Percentiles rank a stretch among this genome's conserved stretches.
Evolutionary conservation across 2,888 invertebrate species (phyloP).

Genomic region (Chironomus tentans): DNA sequence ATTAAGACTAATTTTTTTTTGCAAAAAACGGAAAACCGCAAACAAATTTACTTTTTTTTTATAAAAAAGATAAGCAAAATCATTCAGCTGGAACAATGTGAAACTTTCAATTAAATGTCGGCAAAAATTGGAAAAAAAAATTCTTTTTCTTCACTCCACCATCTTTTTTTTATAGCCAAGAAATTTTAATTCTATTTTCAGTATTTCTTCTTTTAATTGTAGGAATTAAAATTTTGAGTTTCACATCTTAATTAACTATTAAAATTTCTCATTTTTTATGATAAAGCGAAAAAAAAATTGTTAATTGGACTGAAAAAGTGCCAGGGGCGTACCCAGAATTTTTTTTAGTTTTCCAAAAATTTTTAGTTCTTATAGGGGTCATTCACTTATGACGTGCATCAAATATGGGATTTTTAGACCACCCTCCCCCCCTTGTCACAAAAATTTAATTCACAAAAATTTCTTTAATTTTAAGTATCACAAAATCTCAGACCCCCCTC

Average conservation of each 20-base stretch:
- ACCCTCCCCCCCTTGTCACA: too few relatives aligned
- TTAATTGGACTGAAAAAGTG: background rate
- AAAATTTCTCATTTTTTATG: background rate
- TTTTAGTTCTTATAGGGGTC: too few relatives aligned
- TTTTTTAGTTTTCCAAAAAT: too few relatives aligned
- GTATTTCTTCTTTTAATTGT: background rate
- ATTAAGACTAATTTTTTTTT: background rate
- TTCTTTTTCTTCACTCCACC: background rate
- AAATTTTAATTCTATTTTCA: background rate
- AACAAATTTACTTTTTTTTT: background rate
- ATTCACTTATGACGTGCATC: too few relatives aligned
- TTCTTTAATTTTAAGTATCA: too few relatives aligned
- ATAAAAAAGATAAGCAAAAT: conserved; percentile 11
- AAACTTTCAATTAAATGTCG: background rate
- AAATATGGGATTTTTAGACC: too few relatives aligned
- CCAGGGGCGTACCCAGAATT: too few relatives aligned
- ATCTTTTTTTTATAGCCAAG: background rate
- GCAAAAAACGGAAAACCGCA: background rate
- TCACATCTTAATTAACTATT: background rate
- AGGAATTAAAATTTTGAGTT: background rate
- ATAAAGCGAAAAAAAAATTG: background rate
- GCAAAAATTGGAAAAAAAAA: background rate
- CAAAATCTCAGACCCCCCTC: too few relatives aligned
- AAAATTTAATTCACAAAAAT: too few relatives aligned
- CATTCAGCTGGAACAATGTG: conserved; percentile 20